Base-by-base conservation (phyloP, 2,113 vertebrate genomes). In the Pyrgilauda ruficollis region DNA sequence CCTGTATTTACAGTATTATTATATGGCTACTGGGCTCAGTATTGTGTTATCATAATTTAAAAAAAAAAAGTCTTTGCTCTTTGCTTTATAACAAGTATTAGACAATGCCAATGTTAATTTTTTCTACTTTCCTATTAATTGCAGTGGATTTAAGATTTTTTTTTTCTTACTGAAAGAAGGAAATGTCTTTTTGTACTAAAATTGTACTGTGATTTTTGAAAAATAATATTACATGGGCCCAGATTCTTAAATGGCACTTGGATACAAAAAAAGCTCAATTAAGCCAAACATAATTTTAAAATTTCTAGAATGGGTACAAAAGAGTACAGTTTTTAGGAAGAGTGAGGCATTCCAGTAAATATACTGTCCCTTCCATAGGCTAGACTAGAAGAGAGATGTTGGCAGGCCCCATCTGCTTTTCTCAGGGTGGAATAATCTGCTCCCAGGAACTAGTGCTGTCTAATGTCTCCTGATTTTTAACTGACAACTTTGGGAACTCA, bases 11-110 rank as follows among this genome's bases (percentile, higher is more conserved):
- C 89, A 73, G 85, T 91, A 94, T 88, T 93, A 92, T 95, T 94
- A 81, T 79, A 76, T 95, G 94, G 95, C 93, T 97, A 96, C 92
- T 97, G 95, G 93, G 90, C 86, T 95, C 93, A 93, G 85, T 92
- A 91, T 96, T 91, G 2, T 91, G 83, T 76, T 84, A 73, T 84
- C 91, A 89, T 64, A 87, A 84, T 91, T 93, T 46, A 6, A 49
- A 85, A 97, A 95, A 95, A 37, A 75, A 96, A 95, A 66, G 24
- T 59, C 81, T 47, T 93, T 78, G 56, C 93, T 94, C 80, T 90
- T 50, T 94, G 68, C 79, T 88, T 96, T 96, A 70, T 93, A 88
- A 59, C 23, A 91, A 89, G 52, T 92, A 84, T 84, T 81, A 91
- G 64, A 88, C 87, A 94, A 94, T 91, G 58, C 11, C 22, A 56